These are phyloP conservation scores for Aplocera efformata DNA, from an alignment of 2,888 invertebrate species.

Conservation along the genomic window DNA sequence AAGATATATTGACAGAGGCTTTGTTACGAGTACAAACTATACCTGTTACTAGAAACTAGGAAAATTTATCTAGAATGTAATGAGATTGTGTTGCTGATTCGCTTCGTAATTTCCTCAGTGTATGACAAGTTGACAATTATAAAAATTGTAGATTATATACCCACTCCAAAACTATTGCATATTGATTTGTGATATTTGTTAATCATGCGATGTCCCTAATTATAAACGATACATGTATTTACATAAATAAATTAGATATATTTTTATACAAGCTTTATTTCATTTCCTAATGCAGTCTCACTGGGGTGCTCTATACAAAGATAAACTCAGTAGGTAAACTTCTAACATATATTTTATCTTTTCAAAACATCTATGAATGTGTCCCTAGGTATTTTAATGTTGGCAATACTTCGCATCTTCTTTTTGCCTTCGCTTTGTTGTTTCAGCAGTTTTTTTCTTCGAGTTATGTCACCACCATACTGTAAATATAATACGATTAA, in stretches of 20 bases:
- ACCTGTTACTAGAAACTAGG: not conserved
- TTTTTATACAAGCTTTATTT: constrained; percentile 30
- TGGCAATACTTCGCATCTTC: constrained; percentile 94
- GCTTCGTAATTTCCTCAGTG: constrained; percentile 10
- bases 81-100: constrained; percentile 19
- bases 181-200: constrained; percentile 55
- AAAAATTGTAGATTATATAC: constrained; percentile 30
- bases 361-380: constrained; percentile 96
- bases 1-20: constrained; percentile 22
- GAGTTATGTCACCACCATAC: constrained; percentile 96
- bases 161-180: constrained; percentile 38
- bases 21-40: constrained; percentile 22
- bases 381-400: constrained; percentile 94
- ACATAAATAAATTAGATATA: constrained; percentile 52
- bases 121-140: constrained; percentile 16
- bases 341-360: constrained; percentile 62
- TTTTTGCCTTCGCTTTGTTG: constrained; percentile 97
- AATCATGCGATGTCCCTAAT: constrained; percentile 56
- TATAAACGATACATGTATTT: constrained; percentile 57
- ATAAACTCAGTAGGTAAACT: not conserved
- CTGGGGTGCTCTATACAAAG: not conserved
- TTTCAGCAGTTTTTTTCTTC: constrained; percentile 92
- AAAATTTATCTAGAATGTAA: constrained; percentile 4
- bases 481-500: constrained; percentile 52
- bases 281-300: constrained; percentile 1